Evolutionary conservation across 2,113 vertebrate species (phyloP), one percentile per base, ranked within the genome.

Genomic region (Pseudonaja textilis): DNA sequence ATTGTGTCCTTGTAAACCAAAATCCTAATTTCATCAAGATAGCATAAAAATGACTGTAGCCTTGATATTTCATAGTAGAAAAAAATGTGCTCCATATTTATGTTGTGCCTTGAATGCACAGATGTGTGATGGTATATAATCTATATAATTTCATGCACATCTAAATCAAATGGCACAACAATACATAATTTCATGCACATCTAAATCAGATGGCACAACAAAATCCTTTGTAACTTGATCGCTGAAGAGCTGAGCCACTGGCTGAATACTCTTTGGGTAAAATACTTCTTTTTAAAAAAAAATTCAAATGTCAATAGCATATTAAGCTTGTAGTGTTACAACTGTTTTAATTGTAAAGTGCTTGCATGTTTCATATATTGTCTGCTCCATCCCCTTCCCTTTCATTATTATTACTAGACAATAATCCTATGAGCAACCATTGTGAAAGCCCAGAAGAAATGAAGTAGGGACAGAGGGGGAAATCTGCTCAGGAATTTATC

Each of bases 181-280:
- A 97, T 50, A 50, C 9, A 50, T 50, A 50, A 50, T 50, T 50
- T 50, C 47, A 98, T 97, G 97, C 97, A 98, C 98, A 98, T 98
- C 98, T 98, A 97, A 97, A 98, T 96, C 96, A 96, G 96, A 97
- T 97, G 96, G 96, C 50, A 52, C 10, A 52, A 97, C 96, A 97
- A 97, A 98, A 98, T 97, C 74, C 97, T 98, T 94, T 97, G 97
- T 97, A 98, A 98, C 97, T 96, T 97, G 97, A 98, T 98, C 97
- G 97, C 97, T 96, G 97, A 97, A 97, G 97, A 97, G 96, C 95
- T 96, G 96, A 97, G 97, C 96, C 95, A 94, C 96, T 97, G 97
- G 97, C 97, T 98, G 97, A 97, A 97, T 97, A 97, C 96, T 22
- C 97, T 97, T 97, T 96, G 97, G 93, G 95, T 94, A 95, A 97